Evolutionary conservation across 1,140 invertebrate genomes (phyloP).

Genomic region (Dendrolimus kikuchii): DNA sequence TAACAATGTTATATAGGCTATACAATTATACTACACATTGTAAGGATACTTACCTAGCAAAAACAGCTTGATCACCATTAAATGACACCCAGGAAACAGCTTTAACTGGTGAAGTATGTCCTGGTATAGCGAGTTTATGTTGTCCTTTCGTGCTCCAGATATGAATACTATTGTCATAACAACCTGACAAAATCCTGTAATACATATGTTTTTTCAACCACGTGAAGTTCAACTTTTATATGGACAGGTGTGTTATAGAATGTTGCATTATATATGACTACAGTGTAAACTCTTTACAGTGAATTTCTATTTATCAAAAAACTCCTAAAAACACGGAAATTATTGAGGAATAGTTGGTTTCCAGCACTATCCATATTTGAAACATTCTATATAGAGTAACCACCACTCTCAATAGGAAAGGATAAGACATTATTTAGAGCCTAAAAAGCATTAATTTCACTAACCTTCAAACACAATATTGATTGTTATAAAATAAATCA

Average conservation of each 20-base stretch:
- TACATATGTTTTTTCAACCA: not conserved
- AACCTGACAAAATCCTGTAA: constrained; percentile 90
- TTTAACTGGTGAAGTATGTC: constrained; percentile 90
- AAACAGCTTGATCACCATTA: constrained; percentile 76
- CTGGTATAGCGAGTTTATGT: constrained; percentile 86
- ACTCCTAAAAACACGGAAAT: no score
- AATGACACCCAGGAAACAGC: constrained; percentile 88
- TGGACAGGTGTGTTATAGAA: not conserved
- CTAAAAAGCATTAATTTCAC: no score
- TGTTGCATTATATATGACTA: no score
- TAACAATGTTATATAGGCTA: not conserved
- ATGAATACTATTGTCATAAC: constrained; percentile 94
- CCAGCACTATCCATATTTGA: no score
- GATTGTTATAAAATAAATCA: no score
- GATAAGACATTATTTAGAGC: no score
- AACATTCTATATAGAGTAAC: no score
- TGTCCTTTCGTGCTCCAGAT: constrained; percentile 91
- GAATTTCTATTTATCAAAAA: no score
- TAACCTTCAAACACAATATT: no score
- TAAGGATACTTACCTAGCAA: constrained; percentile 77
- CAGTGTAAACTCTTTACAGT: no score
- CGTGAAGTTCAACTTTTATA: not conserved
- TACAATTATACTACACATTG: not conserved
- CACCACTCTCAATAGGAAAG: no score
- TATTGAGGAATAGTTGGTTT: no score